These are phyloP conservation scores for Agraylea sexmaculata DNA, from an alignment of 1,140 invertebrate genomes.

Conservation along the genomic window DNA sequence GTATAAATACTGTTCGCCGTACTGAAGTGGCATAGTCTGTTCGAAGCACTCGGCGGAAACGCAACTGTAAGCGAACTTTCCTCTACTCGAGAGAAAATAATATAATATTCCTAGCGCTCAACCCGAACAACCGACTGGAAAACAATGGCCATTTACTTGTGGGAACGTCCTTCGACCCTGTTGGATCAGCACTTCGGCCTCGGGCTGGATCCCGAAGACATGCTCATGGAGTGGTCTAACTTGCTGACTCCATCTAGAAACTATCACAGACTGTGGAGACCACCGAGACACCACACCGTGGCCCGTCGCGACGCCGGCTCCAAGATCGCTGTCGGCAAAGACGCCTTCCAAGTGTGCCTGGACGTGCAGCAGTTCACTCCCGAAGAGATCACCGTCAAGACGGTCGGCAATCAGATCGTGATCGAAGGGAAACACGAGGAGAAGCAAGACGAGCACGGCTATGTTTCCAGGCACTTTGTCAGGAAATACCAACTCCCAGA, in stretches of 20 bases:
- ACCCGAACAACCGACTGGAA: too few species aligned
- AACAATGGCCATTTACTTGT: too few species aligned
- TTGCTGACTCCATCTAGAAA: too few species aligned
- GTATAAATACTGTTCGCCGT: too few species aligned
- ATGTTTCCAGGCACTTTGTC: constrained; percentile 52
- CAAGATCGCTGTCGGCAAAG: constrained; percentile 41
- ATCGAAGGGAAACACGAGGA: constrained; percentile 59
- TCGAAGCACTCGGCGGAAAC: too few species aligned
- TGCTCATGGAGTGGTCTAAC: constrained; percentile 2
- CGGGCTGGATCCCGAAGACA: constrained; percentile 3
- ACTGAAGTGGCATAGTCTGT: too few species aligned
- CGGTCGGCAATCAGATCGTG: constrained; percentile 48
- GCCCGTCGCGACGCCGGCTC: constrained; percentile 7
- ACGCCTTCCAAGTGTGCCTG: constrained; percentile 49
- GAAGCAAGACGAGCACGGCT: constrained; percentile 53
- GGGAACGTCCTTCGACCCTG: constrained; percentile 3
- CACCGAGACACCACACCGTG: too few species aligned
- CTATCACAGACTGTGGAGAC: too few species aligned
- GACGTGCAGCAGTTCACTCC: constrained; percentile 72
- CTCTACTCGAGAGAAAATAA: too few species aligned
- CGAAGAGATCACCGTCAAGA: constrained; percentile 64
- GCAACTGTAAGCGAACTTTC: too few species aligned
- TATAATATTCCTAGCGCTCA: too few species aligned
- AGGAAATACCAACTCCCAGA: constrained; percentile 51
- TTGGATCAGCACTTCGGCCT: constrained; percentile 10